A percentile compares a stretch with the other conserved stretches of the same genome.
phyloP scores from a whole-genome alignment of 2,797 vertebrate genomes.

The Chaetophractus vellerosus region DNA sequence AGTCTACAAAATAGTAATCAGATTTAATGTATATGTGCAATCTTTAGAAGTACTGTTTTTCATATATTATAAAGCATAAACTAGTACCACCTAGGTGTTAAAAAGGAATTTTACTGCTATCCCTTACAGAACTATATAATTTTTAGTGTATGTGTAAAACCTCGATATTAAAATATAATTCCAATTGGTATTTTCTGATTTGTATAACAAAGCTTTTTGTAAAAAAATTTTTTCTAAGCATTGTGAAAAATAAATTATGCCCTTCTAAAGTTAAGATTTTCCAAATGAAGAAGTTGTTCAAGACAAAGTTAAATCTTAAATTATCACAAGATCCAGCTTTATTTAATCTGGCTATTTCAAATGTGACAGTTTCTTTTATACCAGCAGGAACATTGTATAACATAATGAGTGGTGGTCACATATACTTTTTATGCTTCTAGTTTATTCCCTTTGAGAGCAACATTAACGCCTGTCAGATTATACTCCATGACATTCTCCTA shows the following conservation, averaged over 20 bases:
- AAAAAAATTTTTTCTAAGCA: not conserved
- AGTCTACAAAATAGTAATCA: slow-evolving; percentile 28
- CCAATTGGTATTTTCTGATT: slow-evolving; percentile 23
- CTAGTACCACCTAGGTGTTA: not conserved
- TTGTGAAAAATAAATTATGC: slow-evolving; percentile 24
- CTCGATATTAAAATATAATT: slow-evolving; percentile 32
- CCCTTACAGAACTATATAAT: not conserved
- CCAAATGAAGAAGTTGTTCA: not conserved
- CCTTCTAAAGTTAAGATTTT: not conserved
- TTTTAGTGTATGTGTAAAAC: slow-evolving; percentile 40
- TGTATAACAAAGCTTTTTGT: not conserved
- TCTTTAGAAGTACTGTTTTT: not conserved
- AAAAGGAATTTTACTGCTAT: slow-evolving; percentile 29
- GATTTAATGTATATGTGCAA: not conserved
- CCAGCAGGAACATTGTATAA: not conserved
- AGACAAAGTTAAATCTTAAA: slow-evolving; percentile 36
- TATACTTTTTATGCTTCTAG: slow-evolving; percentile 55
- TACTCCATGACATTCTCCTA: slow-evolving; percentile 38
- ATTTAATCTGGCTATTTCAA: slow-evolving; percentile 27
- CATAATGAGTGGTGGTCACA: slow-evolving; percentile 13
- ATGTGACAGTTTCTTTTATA: not conserved
- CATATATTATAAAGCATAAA: not conserved
- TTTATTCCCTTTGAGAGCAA: slow-evolving; percentile 58
- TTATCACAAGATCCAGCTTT: slow-evolving; percentile 18
- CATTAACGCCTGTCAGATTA: slow-evolving; percentile 70